Conservation (phyloP, 2,797 vertebrate genomes). For the Hoplostethus atlanticus region DNA sequence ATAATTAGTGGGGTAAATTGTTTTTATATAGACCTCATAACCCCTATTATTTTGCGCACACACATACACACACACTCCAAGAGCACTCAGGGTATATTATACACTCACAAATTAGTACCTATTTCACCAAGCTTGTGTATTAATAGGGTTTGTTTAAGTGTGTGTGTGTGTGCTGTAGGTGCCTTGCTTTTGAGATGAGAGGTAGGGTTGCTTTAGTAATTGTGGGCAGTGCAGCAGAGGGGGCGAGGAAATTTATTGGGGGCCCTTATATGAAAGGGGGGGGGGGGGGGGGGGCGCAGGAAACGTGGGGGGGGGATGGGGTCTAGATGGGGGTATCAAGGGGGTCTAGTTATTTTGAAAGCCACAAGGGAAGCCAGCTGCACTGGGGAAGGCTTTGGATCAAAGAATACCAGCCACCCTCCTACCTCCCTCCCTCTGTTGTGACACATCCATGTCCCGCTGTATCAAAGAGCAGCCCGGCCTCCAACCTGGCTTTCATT, state of each 20-base stretch:
- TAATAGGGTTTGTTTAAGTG: constrained; percentile 25
- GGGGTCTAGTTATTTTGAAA: constrained; percentile 80
- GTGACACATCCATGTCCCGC: constrained; percentile 67
- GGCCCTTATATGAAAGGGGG: constrained; percentile 74
- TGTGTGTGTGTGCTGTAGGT: constrained; percentile 1
- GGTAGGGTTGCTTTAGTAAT: constrained; percentile 51
- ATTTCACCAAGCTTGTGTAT: constrained; percentile 34
- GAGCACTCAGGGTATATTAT: neutral
- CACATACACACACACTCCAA: constrained; percentile 28
- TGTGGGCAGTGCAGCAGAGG: constrained; percentile 57
- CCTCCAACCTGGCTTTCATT: constrained; percentile 71
- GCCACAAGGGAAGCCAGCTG: constrained; percentile 81
- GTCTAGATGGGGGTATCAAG: constrained; percentile 61
- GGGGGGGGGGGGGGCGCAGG: constrained; percentile 68
- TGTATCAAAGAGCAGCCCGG: constrained; percentile 64
- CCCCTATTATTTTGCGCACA: constrained; percentile 46
- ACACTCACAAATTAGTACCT: constrained; percentile 45
- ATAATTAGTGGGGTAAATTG: constrained; percentile 66
- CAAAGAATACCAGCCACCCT: constrained; percentile 74
- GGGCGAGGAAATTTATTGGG: constrained; percentile 75
- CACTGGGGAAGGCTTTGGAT: constrained; percentile 76
- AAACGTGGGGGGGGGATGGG: constrained; percentile 63
- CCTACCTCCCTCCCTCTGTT: constrained; percentile 46
- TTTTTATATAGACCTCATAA: constrained; percentile 68
- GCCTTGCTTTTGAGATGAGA: constrained; percentile 52